A percentile compares a stretch with the other conserved stretches of the same genome.
These are phyloP conservation scores for Apis dorsata DNA, from an alignment of 1,140 invertebrate species.

Conservation along the genomic window DNA sequence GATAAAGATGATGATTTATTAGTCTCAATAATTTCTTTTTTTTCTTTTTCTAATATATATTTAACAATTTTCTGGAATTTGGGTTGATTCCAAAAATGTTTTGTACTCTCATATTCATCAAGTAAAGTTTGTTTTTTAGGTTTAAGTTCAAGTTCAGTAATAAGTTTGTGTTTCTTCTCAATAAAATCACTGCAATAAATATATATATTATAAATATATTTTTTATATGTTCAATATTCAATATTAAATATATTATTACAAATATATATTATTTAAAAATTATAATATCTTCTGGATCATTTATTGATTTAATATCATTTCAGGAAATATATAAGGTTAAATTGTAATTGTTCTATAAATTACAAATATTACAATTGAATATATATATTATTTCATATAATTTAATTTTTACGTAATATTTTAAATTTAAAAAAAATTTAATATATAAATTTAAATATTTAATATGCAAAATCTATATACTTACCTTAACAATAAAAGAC, in stretches of 20 bases:
- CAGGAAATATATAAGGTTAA: neutral
- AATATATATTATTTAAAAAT: neutral
- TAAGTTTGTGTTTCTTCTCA: neutral
- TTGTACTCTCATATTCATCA: neutral
- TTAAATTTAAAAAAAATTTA: neutral
- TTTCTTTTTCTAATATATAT: neutral
- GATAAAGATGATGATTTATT: neutral
- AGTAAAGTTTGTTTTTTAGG: neutral
- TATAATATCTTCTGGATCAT: neutral
- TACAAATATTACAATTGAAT: neutral
- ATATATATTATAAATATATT: neutral
- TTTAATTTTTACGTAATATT: neutral
- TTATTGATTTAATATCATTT: neutral
- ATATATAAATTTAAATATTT: neutral
- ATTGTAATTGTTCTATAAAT: neutral
- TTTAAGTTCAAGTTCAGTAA: neutral
- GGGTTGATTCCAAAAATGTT: neutral
- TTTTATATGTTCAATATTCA: neutral
- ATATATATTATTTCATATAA: neutral
- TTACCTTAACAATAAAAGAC: neutral
- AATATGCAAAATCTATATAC: neutral
- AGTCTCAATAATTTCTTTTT: too few relatives aligned
- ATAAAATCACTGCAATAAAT: neutral
- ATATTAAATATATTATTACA: neutral
- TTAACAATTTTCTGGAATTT: rapidly evolving